A percentile compares a stretch with the other conserved stretches of the same genome.
These are phyloP conservation scores for Temnothorax curvispinosus DNA, from an alignment of 1,140 invertebrate species.

Conservation along the genomic window DNA sequence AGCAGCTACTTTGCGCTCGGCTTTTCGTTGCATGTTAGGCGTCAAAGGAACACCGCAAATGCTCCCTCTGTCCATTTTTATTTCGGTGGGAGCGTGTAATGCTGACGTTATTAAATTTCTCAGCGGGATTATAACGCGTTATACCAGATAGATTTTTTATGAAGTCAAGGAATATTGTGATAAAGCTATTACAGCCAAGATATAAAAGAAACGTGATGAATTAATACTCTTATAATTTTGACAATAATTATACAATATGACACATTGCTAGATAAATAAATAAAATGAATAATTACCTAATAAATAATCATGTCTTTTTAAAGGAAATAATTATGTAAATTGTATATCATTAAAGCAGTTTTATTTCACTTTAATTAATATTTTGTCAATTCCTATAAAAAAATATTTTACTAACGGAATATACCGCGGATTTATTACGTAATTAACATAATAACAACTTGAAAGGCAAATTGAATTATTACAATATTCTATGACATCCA, in stretches of 20 bases:
- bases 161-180: conserved; percentile 13
- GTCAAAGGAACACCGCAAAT: conserved; percentile 61
- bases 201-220: not conserved
- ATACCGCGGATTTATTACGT: not conserved
- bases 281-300: not conserved
- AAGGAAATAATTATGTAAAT: not conserved
- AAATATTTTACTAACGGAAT: not conserved
- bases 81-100: conserved; percentile 30
- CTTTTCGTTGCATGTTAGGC: conserved; percentile 57
- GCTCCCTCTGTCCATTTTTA: conserved; percentile 31
- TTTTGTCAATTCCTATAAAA: not conserved
- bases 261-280: not conserved
- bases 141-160: not conserved
- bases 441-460: not conserved
- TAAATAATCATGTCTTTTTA: not conserved
- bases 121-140: conserved; percentile 22
- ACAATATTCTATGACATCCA: not conserved
- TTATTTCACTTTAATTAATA: not conserved
- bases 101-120: conserved; percentile 30
- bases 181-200: not conserved
- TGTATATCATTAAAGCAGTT: not conserved
- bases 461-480: not conserved
- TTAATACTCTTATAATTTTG: not conserved
- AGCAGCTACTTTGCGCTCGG: conserved; percentile 48
- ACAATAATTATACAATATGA: not conserved